Evolutionary conservation across 2,113 vertebrate genomes (phyloP).

Genomic region (Mormyrus iriodes): DNA sequence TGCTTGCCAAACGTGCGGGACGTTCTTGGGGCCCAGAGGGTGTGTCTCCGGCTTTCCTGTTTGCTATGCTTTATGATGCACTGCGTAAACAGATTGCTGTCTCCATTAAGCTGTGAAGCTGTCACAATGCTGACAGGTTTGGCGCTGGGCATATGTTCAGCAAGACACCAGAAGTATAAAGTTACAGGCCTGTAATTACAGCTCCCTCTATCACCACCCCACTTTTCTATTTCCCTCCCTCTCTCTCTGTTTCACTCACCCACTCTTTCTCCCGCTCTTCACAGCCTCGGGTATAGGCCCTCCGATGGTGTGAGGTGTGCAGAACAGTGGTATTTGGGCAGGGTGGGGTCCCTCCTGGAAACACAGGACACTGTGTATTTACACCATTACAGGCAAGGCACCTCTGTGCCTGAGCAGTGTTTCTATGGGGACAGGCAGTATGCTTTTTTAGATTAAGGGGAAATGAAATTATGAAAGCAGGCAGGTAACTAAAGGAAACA

Average conservation of each 20-base stretch:
- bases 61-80: slow-evolving; percentile 27
- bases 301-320: background rate
- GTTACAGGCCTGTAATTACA: slow-evolving; percentile 21
- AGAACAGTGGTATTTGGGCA: background rate
- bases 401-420: background rate
- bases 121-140: slow-evolving; percentile 44
- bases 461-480: background rate
- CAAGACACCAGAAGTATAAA: slow-evolving; percentile 28
- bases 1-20: background rate
- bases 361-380: background rate
- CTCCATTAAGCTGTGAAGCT: slow-evolving; percentile 47
- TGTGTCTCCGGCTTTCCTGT: background rate
- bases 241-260: slow-evolving; percentile 15
- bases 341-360: background rate
- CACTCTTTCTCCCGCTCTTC: background rate
- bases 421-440: background rate
- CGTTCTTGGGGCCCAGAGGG: background rate
- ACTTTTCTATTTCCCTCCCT: slow-evolving; percentile 6
- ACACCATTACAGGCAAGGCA: background rate
- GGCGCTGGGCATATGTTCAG: slow-evolving; percentile 43
- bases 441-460: background rate
- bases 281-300: background rate
- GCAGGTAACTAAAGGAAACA: background rate
- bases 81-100: slow-evolving; percentile 43
- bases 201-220: background rate